Base-by-base conservation (phyloP, 2,113 vertebrate genomes). In the Halcyon malimbica region DNA sequence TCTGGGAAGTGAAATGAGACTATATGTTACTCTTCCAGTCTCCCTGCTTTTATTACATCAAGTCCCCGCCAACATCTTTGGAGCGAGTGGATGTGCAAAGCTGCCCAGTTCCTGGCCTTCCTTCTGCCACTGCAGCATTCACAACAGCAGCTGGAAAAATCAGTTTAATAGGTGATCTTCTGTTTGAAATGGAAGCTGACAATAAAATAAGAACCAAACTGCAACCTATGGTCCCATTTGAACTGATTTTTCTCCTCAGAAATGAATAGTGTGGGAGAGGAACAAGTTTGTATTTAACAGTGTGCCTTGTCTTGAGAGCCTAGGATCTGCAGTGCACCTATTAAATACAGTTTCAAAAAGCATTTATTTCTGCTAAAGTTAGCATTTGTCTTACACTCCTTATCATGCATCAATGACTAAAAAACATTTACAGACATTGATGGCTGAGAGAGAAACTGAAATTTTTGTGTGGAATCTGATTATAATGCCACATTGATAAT, bases 1-100 rank as follows among this genome's bases (percentile, higher is more conserved):
- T 97, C 96, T 94, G 92, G 82, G 95, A 96, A 97, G 92, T 57
- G 53, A 85, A 76, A 64, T 24, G 48, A 82, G 39, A 35, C 77
- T 62, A 67, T 91, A 37, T 25, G 18, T 95, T 84, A 76, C 85
- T 85, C 39, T 63, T 79, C 17, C 1, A 3, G 29, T 60, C 29
- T 76, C 20, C 53, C 82, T 90, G 60, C 69, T 76, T 90, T 62
- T 62, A 65, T 90, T 69, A 57, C 2, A 4, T 51, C 67, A 80
- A 86, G 59, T 79, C 53, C 19, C 53, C 0, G 3, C 44, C 70
- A 91, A 7, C 16, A 2, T 74, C n/a, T 93, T 77, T 67, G 67
- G 39, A 88, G 39, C 0, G 1, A 77, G 74, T 14, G 28, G 57
- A 41, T 59, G 24, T 46, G 46, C 74, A 54, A 65, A 85, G 69